Evolutionary conservation across 1,140 invertebrate genomes (phyloP), one percentile per base, ranked within the genome.

Genomic region (Brachystomella parvula): DNA sequence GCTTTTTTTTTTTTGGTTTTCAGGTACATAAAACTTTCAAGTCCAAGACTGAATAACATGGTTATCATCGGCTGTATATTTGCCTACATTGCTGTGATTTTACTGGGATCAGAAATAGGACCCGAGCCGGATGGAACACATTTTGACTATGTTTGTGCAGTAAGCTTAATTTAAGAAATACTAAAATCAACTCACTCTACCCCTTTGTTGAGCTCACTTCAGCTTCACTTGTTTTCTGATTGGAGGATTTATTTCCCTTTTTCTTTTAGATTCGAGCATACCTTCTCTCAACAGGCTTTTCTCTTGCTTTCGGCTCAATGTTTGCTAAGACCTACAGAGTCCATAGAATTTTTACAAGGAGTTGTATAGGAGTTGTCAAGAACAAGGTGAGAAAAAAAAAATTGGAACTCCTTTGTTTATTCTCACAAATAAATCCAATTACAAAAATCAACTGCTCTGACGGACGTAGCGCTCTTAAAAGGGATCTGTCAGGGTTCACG

Each of bases 1-100:
- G 24, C 12, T 19, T 47, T 9, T 62, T 47, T 47, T 39, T 62
- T 62, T 17, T 62, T 47, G 15, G 58, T 61, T 59, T 70, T 53
- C 77, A 87, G 87, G 76, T 86, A 85, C 71, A 89, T 87, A 79
- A 97, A 97, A 81, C 87, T 98, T 79, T 96, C 94, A 24, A 96
- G 92, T 76, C 95, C 95, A 3, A 88, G 94, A 75, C 82, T 98
- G 68, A 98, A 97, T 81, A 98, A 97, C 80, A 86, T 98, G 76
- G 94, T 96, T 17, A 90, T 96, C 56, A 85, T 94, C 56, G 96
- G 95, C 26, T 96, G 93, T 75, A 88, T 94, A 68, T 80, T 96
- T 65, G 92, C 95, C 3, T 98, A 98, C 79, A 83, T 88, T 17
- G 93, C 92, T 57, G 92, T 98, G 33, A 91, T 96, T 66, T 80